These are phyloP conservation scores for Uropsilus gracilis DNA, from an alignment of 2,113 vertebrate genomes.

Conservation along the genomic window DNA sequence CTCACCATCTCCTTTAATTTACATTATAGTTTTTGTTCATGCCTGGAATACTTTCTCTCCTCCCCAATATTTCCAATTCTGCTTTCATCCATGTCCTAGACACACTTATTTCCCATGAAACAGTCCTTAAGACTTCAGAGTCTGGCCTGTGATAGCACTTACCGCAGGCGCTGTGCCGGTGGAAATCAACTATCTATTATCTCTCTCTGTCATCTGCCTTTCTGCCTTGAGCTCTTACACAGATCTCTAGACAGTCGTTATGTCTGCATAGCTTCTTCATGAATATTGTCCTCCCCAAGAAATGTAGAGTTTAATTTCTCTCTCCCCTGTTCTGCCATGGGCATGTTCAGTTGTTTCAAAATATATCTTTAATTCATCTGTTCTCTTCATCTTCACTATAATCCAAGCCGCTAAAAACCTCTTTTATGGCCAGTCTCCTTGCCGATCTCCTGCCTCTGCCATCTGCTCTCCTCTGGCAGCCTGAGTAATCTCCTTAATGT, in stretches of 20 bases:
- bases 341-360: neutral
- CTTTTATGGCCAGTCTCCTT: neutral
- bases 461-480: neutral
- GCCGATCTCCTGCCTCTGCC: neutral
- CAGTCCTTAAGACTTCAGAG: neutral
- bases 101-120: neutral
- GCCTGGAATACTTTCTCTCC: neutral
- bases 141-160: neutral
- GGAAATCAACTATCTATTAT: neutral
- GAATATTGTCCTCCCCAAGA: neutral
- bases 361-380: neutral
- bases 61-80: neutral
- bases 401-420: neutral
- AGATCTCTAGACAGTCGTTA: neutral
- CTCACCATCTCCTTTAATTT: neutral
- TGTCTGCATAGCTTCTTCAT: neutral
- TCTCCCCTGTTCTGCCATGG: neutral
- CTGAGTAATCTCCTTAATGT: neutral
- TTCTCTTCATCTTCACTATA: neutral
- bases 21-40: neutral
- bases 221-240: neutral
- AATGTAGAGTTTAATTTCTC: slow-evolving; percentile 4
- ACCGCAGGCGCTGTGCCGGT: neutral
- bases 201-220: neutral
- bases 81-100: neutral